phyloP scores from a whole-genome alignment of 2,888 invertebrate genomes.

The Hypercompe scribonia region DNA sequence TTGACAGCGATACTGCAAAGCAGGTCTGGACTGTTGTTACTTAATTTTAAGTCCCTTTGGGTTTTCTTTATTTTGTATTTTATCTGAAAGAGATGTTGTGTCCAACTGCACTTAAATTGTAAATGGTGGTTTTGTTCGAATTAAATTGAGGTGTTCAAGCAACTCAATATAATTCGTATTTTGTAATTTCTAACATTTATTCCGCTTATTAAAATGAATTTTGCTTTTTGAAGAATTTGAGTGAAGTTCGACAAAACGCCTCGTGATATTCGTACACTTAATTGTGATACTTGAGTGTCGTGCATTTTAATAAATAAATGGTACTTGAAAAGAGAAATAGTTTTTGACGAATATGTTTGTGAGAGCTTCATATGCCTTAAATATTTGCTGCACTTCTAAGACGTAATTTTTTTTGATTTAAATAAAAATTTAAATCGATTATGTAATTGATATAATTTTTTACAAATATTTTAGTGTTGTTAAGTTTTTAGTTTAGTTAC shows the following conservation, averaged over 20 bases:
- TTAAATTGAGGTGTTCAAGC: conserved; percentile 57
- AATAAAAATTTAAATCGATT: conserved; percentile 37
- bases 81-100: conserved; percentile 79
- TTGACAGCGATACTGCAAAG: conserved; percentile 85
- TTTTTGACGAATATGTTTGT: conserved; percentile 51
- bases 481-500: conserved; percentile 80
- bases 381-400: conserved; percentile 40
- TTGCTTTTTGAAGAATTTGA: conserved; percentile 78
- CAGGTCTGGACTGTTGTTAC: conserved; percentile 84
- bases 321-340: conserved; percentile 39
- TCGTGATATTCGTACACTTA: conserved; percentile 47
- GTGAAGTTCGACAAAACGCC: conserved; percentile 85
- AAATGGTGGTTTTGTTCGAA: conserved; percentile 77
- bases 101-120: conserved; percentile 86
- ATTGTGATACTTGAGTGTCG: conserved; percentile 39
- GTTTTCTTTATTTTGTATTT: conserved; percentile 56
- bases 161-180: conserved; percentile 62
- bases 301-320: conserved; percentile 43
- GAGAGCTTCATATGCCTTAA: conserved; percentile 46
- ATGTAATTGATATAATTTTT: conserved; percentile 28
- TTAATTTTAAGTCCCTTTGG: conserved; percentile 84
- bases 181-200: conserved; percentile 65
- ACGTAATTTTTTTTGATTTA: conserved; percentile 43
- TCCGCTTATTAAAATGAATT: conserved; percentile 66
- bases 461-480: conserved; percentile 68